These are phyloP conservation scores for Trematocara zebra DNA, from an alignment of 2,113 vertebrate genomes.

Conservation along the genomic window DNA sequence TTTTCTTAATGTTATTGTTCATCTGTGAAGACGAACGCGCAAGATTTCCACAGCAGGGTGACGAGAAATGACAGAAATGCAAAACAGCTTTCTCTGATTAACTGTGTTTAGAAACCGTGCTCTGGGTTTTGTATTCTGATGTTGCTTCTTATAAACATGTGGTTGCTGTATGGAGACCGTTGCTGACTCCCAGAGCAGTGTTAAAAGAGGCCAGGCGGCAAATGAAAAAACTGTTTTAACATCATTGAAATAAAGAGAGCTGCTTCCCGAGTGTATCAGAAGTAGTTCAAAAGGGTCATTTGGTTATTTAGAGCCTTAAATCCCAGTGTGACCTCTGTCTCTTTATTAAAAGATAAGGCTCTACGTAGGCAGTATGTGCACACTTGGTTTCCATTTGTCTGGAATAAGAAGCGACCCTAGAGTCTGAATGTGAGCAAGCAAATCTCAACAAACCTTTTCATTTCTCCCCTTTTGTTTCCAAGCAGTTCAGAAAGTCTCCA, in stretches of 20 bases:
- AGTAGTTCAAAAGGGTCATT: constrained; percentile 11
- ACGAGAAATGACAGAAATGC: background rate
- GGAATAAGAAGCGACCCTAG: constrained; percentile 1
- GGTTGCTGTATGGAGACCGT: constrained; percentile 3
- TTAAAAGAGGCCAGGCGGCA: constrained; percentile 20
- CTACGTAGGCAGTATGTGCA: constrained; percentile 24
- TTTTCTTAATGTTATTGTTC: background rate
- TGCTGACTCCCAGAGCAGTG: constrained; percentile 9
- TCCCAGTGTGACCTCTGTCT: constrained; percentile 30
- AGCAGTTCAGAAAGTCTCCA: constrained; percentile 17
- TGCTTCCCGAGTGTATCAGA: constrained; percentile 19
- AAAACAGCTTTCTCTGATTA: background rate
- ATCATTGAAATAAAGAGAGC: constrained; percentile 15
- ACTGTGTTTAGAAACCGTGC: constrained; percentile 17
- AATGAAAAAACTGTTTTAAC: background rate
- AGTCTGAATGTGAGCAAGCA: constrained; percentile 9
- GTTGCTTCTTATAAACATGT: constrained; percentile 38
- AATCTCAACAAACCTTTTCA: constrained; percentile 26
- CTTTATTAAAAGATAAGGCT: constrained; percentile 29
- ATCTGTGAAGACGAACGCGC: background rate
- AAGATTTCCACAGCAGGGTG: background rate
- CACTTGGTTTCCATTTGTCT: constrained; percentile 29
- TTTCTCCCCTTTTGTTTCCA: constrained; percentile 10
- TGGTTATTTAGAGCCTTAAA: constrained; percentile 45
- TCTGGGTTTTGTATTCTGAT: constrained; percentile 31